A percentile compares a stretch with the other conserved stretches of the same genome.
phyloP scores from a whole-genome alignment of 2,888 invertebrate species.

The Polyommatus icarus region DNA sequence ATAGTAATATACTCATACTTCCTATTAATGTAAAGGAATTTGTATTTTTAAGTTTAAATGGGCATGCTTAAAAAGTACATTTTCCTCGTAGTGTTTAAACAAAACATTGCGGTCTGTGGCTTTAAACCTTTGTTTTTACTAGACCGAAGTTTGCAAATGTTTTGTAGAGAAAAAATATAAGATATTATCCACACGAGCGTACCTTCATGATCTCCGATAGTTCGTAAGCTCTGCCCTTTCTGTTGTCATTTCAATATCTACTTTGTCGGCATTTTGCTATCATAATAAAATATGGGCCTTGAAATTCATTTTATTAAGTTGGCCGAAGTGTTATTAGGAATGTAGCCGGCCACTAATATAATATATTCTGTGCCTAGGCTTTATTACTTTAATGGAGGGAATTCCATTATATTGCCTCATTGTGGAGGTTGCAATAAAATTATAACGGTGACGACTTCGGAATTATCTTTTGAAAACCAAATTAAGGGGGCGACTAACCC shows the following conservation, averaged over 20 bases:
- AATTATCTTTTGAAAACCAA: background rate
- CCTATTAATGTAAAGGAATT: background rate
- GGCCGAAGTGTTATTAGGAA: background rate
- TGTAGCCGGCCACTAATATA: too few relatives aligned
- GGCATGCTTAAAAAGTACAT: background rate
- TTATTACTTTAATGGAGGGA: background rate
- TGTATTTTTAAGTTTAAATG: background rate
- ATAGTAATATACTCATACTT: background rate
- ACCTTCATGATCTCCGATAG: background rate
- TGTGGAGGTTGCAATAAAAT: background rate
- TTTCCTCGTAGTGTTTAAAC: background rate
- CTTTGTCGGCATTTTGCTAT: constrained; percentile 33
- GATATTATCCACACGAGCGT: constrained; percentile 1
- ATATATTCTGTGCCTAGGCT: too few relatives aligned
- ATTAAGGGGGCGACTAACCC: too few relatives aligned
- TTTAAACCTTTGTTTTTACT: background rate
- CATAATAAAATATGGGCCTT: constrained; percentile 30
- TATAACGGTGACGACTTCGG: background rate
- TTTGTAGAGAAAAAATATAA: background rate
- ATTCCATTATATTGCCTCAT: background rate
- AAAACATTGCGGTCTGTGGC: constrained; percentile 10
- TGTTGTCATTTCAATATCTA: constrained; percentile 49
- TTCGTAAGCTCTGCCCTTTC: constrained; percentile 44
- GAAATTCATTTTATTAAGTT: constrained; percentile 1
- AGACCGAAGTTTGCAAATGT: background rate